Evolutionary conservation across 2,113 vertebrate genomes (phyloP).

Genomic region (Choloepus hoffmanni): DNA sequence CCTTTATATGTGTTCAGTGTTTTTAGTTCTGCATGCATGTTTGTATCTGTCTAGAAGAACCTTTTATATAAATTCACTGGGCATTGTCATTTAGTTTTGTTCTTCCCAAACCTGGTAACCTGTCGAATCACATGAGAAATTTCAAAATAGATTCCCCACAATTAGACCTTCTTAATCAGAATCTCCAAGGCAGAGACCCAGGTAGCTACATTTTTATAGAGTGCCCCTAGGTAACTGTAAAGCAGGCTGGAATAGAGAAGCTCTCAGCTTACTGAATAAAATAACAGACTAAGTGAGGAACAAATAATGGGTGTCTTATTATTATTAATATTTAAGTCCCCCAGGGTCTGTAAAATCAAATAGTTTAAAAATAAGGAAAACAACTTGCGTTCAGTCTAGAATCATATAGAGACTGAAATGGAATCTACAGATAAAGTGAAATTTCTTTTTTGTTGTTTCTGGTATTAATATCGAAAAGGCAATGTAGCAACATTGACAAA

Average conservation of each 20-base stretch:
- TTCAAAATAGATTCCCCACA: not conserved
- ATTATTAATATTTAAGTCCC: not conserved
- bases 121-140: not conserved
- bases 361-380: constrained; percentile 37
- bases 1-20: not conserved
- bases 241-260: not conserved
- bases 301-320: not conserved
- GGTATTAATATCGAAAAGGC: not conserved
- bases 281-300: not conserved
- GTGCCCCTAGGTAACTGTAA: not conserved
- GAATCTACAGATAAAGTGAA: not conserved
- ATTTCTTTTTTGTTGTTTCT: not conserved
- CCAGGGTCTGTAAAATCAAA: constrained; percentile 16
- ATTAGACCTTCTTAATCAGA: not conserved
- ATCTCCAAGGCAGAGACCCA: not conserved
- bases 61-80: not conserved
- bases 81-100: not conserved
- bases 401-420: not conserved
- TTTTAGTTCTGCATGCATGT: not conserved
- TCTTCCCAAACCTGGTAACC: not conserved
- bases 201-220: not conserved
- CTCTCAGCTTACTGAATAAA: constrained; percentile 25
- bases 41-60: not conserved
- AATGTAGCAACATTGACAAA: not conserved
- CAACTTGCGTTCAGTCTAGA: not conserved